Conservation (phyloP, 2,797 vertebrate species). For the Rousettus madagascariensis region DNA sequence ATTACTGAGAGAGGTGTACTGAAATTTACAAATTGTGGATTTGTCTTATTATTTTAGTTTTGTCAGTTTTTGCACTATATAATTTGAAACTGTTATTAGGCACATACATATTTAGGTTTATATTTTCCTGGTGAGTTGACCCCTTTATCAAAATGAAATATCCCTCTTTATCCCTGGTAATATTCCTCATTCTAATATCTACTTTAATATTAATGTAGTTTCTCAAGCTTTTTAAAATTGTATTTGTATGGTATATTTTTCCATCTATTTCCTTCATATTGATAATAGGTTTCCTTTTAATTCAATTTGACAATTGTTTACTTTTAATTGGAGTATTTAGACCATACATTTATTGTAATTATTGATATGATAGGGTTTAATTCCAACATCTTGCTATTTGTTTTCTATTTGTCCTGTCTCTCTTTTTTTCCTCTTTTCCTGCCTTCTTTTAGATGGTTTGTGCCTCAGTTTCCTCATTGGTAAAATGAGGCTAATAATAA, state of each 20-base stretch:
- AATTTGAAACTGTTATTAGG: conserved; percentile 17
- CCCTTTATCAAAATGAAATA: not conserved
- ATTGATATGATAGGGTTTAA: not conserved
- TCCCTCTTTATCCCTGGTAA: not conserved
- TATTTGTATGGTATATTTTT: not conserved
- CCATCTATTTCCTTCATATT: not conserved
- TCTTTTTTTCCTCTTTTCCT: not conserved
- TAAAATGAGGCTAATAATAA: conserved; percentile 13
- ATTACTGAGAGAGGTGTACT: not conserved
- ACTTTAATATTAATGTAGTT: not conserved
- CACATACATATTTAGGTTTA: not conserved
- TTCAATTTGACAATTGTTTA: not conserved
- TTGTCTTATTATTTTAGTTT: conserved; percentile 15
- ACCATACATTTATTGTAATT: not conserved
- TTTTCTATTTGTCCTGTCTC: not conserved
- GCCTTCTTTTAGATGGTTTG: not conserved
- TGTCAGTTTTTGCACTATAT: not conserved
- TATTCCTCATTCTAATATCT: conserved; percentile 8
- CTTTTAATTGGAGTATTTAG: conserved; percentile 2
- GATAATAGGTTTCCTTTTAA: not conserved
- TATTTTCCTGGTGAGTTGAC: not conserved
- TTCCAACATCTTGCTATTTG: not conserved
- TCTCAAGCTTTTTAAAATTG: not conserved
- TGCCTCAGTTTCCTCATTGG: not conserved
- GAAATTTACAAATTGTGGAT: not conserved